Evolutionary conservation across 2,888 invertebrate genomes (phyloP).

Genomic region (Tenthredo amoena): DNA sequence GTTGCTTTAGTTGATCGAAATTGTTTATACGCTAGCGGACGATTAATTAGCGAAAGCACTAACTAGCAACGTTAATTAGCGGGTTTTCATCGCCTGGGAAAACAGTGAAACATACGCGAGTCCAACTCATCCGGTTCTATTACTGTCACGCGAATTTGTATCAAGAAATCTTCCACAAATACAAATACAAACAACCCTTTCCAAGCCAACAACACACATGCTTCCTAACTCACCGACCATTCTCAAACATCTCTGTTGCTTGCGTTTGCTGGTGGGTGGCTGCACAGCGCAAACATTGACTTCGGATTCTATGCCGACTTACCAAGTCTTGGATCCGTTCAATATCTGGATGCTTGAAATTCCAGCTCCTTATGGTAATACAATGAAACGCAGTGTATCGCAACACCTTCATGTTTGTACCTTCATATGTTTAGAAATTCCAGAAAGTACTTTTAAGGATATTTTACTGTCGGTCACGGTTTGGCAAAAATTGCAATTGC

Average conservation of each 20-base stretch:
- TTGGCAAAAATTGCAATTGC: neutral
- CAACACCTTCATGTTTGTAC: neutral
- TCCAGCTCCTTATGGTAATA: conserved; percentile 15
- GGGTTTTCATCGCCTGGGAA: neutral
- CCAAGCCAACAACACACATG: conserved; percentile 34
- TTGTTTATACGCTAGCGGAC: neutral
- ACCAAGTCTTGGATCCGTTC: conserved; percentile 20
- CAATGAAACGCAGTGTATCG: neutral
- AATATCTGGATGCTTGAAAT: conserved; percentile 9
- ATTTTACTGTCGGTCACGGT: neutral
- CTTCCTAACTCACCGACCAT: conserved; percentile 11
- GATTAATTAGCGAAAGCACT: neutral
- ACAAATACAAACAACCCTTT: conserved; percentile 36
- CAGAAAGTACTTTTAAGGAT: neutral
- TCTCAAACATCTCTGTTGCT: conserved; percentile 40
- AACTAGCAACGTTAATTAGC: neutral
- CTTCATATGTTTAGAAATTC: neutral
- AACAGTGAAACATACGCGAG: neutral
- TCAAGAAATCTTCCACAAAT: conserved; percentile 26
- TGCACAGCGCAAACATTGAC: conserved; percentile 46
- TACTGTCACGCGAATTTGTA: conserved; percentile 4
- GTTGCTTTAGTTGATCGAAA: neutral
- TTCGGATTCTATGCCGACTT: conserved; percentile 21
- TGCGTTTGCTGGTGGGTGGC: conserved; percentile 28
- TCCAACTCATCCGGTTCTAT: conserved; percentile 4